These are phyloP conservation scores for Microctenopoma steveboyesi DNA, from an alignment of 2,797 vertebrate species.

Conservation along the genomic window DNA sequence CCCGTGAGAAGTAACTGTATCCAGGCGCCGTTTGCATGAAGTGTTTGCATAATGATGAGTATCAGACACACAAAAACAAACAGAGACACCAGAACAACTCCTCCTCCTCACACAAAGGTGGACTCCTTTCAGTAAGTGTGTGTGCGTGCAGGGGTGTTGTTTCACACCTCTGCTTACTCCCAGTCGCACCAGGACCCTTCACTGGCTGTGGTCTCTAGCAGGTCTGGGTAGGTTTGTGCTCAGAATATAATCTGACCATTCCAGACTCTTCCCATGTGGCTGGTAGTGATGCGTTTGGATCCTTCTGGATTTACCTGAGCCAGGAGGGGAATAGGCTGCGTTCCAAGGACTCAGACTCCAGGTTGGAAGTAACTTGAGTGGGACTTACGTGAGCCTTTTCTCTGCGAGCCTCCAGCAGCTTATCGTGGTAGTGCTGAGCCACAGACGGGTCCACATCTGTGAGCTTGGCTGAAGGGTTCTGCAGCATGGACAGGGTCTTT, in stretches of 20 bases:
- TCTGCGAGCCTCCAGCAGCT: conserved; percentile 90
- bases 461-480: conserved; percentile 92
- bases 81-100: neutral
- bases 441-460: conserved; percentile 87
- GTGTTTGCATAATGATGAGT: conserved; percentile 53
- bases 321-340: too few species aligned
- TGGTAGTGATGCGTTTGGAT: too few species aligned
- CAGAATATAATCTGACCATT: too few species aligned
- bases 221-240: too few species aligned
- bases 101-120: neutral
- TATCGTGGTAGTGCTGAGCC: conserved; percentile 97
- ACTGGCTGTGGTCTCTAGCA: too few species aligned
- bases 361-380: neutral
- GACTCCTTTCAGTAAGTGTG: too few species aligned
- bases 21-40: conserved; percentile 47
- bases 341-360: too few species aligned
- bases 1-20: conserved; percentile 30
- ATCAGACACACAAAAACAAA: conserved; percentile 11
- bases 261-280: too few species aligned
- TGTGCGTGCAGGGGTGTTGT: too few species aligned
- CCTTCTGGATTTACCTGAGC: too few species aligned
- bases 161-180: too few species aligned
- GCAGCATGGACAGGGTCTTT: conserved; percentile 90
- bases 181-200: too few species aligned
- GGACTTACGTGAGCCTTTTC: conserved; percentile 95